phyloP scores from a whole-genome alignment of 1,140 invertebrate genomes.

The Saxidomus purpurata region DNA sequence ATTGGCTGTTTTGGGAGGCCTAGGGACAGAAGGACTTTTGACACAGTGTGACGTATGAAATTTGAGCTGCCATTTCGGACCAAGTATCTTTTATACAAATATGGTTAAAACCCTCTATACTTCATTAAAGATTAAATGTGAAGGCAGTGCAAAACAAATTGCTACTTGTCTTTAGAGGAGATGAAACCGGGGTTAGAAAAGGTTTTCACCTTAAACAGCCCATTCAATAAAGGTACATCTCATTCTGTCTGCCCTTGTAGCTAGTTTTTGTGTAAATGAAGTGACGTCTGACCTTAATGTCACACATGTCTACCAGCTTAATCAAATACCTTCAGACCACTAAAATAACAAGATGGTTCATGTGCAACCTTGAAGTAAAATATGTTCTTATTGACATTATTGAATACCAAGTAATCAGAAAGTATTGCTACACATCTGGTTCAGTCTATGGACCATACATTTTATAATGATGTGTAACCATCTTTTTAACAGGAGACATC shows the following conservation, averaged over 20 bases:
- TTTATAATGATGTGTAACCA: too few species aligned
- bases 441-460: too few species aligned
- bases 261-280: neutral
- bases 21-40: neutral
- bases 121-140: neutral
- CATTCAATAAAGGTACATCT: neutral
- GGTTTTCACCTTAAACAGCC: neutral
- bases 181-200: neutral
- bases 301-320: neutral
- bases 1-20: neutral
- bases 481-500: too few species aligned
- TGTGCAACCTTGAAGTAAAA: too few species aligned
- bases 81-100: neutral
- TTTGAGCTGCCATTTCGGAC: neutral
- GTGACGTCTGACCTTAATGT: neutral
- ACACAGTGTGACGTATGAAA: constrained; percentile 11
- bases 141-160: neutral
- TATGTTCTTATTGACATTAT: too few species aligned
- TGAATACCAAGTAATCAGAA: too few species aligned
- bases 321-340: neutral
- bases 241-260: neutral
- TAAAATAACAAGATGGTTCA: neutral
- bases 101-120: neutral
- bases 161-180: neutral
- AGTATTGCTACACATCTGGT: too few species aligned